Base-by-base conservation (phyloP, 2,888 invertebrate genomes). In the Ennomos erosarius region DNA sequence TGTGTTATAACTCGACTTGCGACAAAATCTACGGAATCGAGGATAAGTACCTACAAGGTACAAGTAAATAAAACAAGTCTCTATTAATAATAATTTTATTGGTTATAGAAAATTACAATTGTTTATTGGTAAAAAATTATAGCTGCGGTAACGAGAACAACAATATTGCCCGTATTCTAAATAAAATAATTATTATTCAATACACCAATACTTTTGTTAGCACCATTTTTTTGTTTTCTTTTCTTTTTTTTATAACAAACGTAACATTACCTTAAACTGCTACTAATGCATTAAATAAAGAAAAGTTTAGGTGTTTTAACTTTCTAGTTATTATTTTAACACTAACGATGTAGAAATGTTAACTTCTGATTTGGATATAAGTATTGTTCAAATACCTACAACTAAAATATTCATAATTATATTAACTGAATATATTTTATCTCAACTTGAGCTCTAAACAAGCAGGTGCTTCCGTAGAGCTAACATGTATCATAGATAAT, bases 131-230 rank as follows among this genome's bases (percentile, higher is more conserved):
- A 88, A 78, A 88, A 71, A 89, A 87, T 84, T 85, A 89, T 79
- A 88, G 79, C 48, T 67, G 65, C 83, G 82, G 82, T 81, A 85
- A 85, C 84, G 76, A 84, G 81, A 84, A 84, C 75, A 82, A 78
- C 75, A 76, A 79, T 81, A 86, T 83, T 82, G 82, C 85, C 87
- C 84, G 82, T 82, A 76, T 80, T 81, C 81, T 81, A 79, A 62
- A 78, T 84, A 50, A 62, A 85, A 46, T 66, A 40, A 51, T 61
- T 67, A 65, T 54, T 54, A 57, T 83, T 85, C 78, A 83, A 78
- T 87, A 88, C 85, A 90, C 83, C 87, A 87, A 87, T 86, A 81
- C 59, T 76, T 83, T 84, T 87, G 89, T 91, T 90, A 92, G 92
- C 91, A 91, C 90, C 89, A 84, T 89, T 88, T 91, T 87, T 90